These are phyloP conservation scores for Enchytraeus crypticus DNA, from an alignment of 2,888 invertebrate species.

Conservation along the genomic window DNA sequence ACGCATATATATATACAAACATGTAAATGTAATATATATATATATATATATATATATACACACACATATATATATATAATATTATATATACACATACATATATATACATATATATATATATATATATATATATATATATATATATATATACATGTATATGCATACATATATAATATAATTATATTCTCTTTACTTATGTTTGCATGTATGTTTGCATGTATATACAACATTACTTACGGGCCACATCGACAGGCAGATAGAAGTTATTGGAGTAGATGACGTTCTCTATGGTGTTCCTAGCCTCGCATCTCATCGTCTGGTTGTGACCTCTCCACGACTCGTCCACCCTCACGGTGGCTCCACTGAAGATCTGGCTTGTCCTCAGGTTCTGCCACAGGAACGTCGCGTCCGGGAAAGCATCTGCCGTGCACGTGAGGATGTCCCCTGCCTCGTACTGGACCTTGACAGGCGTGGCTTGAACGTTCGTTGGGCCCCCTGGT, in stretches of 20 bases:
- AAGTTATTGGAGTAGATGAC: background rate
- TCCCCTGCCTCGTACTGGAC: slow-evolving; percentile 1
- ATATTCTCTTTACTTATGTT: too few species aligned
- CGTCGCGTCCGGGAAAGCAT: background rate
- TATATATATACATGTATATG: too few species aligned
- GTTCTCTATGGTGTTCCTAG: background rate
- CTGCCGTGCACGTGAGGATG: background rate
- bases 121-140: too few species aligned
- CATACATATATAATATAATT: too few species aligned
- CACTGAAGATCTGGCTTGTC: background rate
- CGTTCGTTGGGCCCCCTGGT: slow-evolving; percentile 1
- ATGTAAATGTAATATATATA: too few species aligned
- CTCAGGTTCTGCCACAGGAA: background rate
- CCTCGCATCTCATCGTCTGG: background rate
- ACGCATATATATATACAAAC: too few species aligned
- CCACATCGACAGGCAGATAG: background rate
- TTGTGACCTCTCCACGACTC: background rate
- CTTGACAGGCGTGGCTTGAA: background rate
- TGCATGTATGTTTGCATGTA: too few species aligned
- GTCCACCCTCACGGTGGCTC: background rate
- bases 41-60: too few species aligned
- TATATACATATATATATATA: too few species aligned
- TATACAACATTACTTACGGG: background rate
- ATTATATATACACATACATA: too few species aligned
- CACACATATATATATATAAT: too few species aligned